These are phyloP conservation scores for Platycheirus albimanus DNA, from an alignment of 2,888 invertebrate genomes.

Conservation along the genomic window DNA sequence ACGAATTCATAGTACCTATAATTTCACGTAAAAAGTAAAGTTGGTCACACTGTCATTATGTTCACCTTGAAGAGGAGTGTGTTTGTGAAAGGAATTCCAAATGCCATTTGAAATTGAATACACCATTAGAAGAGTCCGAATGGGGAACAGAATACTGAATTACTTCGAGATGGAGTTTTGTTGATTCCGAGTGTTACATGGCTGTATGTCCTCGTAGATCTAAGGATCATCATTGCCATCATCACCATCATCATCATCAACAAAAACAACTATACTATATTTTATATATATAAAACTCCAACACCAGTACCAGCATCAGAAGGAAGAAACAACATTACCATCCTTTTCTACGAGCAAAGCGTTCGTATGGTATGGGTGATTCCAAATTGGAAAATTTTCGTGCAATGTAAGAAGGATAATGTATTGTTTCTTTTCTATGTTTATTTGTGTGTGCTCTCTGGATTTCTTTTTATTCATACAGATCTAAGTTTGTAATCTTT, in stretches of 20 bases:
- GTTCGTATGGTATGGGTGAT: conserved; percentile 67
- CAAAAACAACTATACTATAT: conserved; percentile 4
- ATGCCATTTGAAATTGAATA: conserved; percentile 73
- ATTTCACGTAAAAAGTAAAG: neutral
- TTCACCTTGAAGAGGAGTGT: conserved; percentile 16
- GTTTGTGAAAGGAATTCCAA: conserved; percentile 68
- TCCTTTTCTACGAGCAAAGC: conserved; percentile 46
- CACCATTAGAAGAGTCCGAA: conserved; percentile 66
- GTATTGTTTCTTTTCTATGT: conserved; percentile 18
- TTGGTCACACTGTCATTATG: conserved; percentile 15
- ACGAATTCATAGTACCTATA: no score
- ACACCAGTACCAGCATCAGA: conserved; percentile 34
- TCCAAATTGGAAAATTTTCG: conserved; percentile 68
- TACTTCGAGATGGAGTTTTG: conserved; percentile 68
- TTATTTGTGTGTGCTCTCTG: conserved; percentile 14
- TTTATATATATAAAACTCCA: neutral
- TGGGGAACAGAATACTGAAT: conserved; percentile 70
- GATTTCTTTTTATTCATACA: conserved; percentile 38
- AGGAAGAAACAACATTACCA: conserved; percentile 36
- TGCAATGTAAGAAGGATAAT: conserved; percentile 11
- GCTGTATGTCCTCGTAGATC: conserved; percentile 37
- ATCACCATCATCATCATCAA: conserved; percentile 62
- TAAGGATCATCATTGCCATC: conserved; percentile 61
- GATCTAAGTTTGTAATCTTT: conserved; percentile 54
- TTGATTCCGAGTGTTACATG: conserved; percentile 22